phyloP scores from a whole-genome alignment of 35 echinoderm and acorn worm species.

The Apostichopus japonicus region DNA sequence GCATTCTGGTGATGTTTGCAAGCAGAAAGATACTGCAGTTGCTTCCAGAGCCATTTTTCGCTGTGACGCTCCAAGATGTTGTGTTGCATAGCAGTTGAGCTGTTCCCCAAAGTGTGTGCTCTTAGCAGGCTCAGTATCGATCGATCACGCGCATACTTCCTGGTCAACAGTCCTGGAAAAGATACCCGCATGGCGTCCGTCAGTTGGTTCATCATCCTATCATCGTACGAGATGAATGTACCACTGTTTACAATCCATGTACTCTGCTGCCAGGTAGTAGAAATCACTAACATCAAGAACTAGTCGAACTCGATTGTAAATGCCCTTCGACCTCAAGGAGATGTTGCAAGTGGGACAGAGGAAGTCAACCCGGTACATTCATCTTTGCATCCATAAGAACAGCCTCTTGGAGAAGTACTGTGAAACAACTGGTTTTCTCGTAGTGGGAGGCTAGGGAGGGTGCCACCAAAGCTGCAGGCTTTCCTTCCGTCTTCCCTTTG shows the following conservation, averaged over 20 bases:
- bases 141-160: neutral
- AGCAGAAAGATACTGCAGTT: neutral
- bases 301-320: conserved; percentile 22
- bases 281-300: conserved; percentile 21
- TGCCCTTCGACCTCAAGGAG: conserved; percentile 18
- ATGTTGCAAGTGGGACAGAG: neutral
- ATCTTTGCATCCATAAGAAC: neutral
- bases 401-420: neutral
- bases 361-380: neutral
- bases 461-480: neutral
- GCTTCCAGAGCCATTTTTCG: neutral
- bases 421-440: neutral
- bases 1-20: neutral
- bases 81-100: conserved; percentile 11
- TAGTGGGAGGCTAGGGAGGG: neutral
- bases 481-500: neutral
- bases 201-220: neutral
- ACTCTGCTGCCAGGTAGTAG: conserved; percentile 27
- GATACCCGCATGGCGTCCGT: neutral
- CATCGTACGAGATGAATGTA: neutral
- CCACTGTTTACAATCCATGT: conserved; percentile 8
- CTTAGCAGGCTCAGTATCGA: neutral
- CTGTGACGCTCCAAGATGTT: neutral
- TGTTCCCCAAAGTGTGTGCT: neutral
- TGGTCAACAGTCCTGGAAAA: neutral